Evolutionary conservation across 2,113 vertebrate species (phyloP), one percentile per base, ranked within the genome.

Genomic region (Campylomormyrus numenius): DNA sequence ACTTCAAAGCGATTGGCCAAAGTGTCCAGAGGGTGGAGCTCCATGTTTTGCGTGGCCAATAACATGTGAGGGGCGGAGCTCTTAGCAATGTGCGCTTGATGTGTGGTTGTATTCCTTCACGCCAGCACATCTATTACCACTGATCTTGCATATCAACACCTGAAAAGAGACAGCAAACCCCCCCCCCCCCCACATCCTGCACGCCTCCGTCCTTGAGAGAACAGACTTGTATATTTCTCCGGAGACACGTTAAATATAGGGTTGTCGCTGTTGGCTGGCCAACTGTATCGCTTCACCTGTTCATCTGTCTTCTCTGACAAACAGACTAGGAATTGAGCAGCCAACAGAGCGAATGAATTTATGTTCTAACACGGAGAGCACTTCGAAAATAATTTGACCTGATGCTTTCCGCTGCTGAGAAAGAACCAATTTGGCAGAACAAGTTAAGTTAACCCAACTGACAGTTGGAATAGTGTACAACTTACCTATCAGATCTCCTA

Each of bases 181-280:
- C 0, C 13, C 1, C 21, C 15, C 45, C 10, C 15, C 45, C 4
- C 19, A 15, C 45, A 89, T 53, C 74, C 48, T 49, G 88, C 48
- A 50, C 27, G 27, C 24, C 17, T 17, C 49, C 49, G 66, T 53
- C 88, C 88, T 89, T 89, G 88, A 89, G 88, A 46, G 70, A 31
- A 56, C 42, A 70, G 46, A 77, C 42, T 21, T 53, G 15, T 89
- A 52, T 53, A 83, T 89, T 89, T 66, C 88, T 89, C 70, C 6
- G 50, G 70, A 89, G 88, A 89, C 27, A 27, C 9, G 48, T 85
- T 90, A 90, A 90, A 90, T 90, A 62, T 90, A 85, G 80, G 62
- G 89, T 31, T 85, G 83, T 46, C 24, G 52, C 56, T 62, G 52
- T 27, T 46, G 74, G 46, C 80, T 48, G 48, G 80, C 77, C 89